Evolutionary conservation across 23 tunicate species (phyloP), one percentile per base, ranked within the genome.

Genomic region (Diplosoma virens): DNA sequence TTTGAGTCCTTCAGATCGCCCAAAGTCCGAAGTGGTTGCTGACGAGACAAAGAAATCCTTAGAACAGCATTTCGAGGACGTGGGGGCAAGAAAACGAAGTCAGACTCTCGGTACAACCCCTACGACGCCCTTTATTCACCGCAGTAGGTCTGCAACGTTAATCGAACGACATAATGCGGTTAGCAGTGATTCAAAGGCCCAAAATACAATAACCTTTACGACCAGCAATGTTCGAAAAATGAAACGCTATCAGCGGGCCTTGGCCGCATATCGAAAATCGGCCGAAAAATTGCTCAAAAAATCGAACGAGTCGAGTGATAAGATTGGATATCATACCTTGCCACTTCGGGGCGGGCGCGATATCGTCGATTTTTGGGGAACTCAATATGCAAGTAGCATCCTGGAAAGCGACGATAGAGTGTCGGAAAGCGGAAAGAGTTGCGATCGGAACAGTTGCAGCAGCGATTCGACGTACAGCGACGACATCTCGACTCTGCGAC

Each of bases 201-300:
- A 6, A 14, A 29, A 29, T 61, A 9, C 34, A 6, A 11, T n/a
- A 3, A 5, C 34, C 6, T 27, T 16, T 26, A 29, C 35, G 9
- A 5, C 69, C 6, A n/a, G 27, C 6, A 22, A 52, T 68, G 53
- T 78, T 7, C 29, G 37, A 30, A 80, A 90, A 47, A 66, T 81
- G 82, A 84, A 84, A 60, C 82, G 66, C 24, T 90, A 90, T 71
- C 78, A 90, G 34, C 34, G 76, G 31, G 97, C 97, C 0, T 73
- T 90, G 90, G 87, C 75, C 41, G 84, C 97, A 3, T 90, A 90
- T 59, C 66, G 90, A 11, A 79, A 65, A 68, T 75, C 83, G 11
- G 88, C 84, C 17, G 81, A 89, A 37, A 76, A 84, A 67, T 36
- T 33, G 1, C 21, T 7, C 20, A n/a, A 20, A 23, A 58, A 58